A percentile compares a stretch with the other conserved stretches of the same genome.
Conservation (phyloP, 2,797 vertebrate species). For the Selene dorsalis region DNA sequence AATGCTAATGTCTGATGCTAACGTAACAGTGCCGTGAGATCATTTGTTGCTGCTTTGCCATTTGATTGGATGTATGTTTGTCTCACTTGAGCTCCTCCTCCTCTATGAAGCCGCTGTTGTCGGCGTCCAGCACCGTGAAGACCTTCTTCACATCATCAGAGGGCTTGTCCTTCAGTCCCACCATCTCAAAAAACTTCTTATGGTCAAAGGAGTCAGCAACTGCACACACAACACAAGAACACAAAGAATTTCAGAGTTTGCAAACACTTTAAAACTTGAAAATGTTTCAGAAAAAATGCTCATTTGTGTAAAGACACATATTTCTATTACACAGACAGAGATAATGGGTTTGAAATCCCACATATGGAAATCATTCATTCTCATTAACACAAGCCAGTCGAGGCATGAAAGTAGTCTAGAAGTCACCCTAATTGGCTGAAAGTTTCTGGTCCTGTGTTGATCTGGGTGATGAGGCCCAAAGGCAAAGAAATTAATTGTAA, state of each 20-base stretch:
- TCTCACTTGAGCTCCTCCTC: conserved; percentile 95
- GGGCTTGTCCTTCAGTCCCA: conserved; percentile 92
- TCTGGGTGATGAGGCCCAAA: conserved; percentile 34
- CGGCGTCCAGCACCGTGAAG: conserved; percentile 93
- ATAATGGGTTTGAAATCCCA: neutral
- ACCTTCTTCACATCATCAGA: conserved; percentile 90
- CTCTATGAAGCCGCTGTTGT: conserved; percentile 96
- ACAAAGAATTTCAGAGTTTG: neutral
- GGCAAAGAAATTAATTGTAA: conserved; percentile 34
- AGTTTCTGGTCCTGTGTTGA: conserved; percentile 5
- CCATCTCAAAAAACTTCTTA: conserved; percentile 96
- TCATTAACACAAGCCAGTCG: neutral
- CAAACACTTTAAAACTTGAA: no score
- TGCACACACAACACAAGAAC: conserved; percentile 58
- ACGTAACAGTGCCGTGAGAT: neutral
- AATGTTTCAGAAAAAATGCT: no score
- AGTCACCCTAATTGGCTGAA: neutral
- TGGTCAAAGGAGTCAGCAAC: conserved; percentile 93
- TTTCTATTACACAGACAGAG: no score
- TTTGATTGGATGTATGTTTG: neutral
- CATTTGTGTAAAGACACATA: no score
- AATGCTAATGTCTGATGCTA: neutral
- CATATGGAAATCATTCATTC: neutral
- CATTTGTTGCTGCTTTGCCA: neutral
- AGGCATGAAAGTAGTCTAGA: neutral